A percentile compares a stretch with the other conserved stretches of the same genome.
phyloP scores from a whole-genome alignment of 2,888 invertebrate genomes.

The Agonopterix alstromeriana region DNA sequence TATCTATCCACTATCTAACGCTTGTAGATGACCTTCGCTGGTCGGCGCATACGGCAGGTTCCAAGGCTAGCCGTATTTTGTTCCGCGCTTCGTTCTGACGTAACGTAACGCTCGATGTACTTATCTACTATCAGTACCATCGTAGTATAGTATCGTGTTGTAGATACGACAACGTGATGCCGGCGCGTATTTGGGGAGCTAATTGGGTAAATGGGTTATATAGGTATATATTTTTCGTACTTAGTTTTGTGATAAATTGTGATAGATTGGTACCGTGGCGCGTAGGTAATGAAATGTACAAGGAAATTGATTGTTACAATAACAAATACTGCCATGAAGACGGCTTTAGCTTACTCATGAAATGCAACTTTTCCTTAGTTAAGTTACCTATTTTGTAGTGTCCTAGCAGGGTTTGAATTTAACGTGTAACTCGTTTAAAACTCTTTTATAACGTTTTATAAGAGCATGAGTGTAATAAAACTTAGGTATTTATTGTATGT shows the following conservation, averaged over 20 bases:
- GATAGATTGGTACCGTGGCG: not conserved
- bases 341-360: no score
- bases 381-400: no score
- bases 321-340: no score
- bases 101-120: constrained; percentile 22
- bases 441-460: no score
- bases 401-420: no score
- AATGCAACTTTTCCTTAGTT: no score
- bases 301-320: no score
- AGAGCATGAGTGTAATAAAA: no score
- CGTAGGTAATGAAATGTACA: no score
- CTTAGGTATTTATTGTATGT: no score
- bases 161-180: constrained; percentile 1
- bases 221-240: not conserved
- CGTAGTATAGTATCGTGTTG: not conserved
- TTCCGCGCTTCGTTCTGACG: constrained; percentile 63
- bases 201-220: constrained; percentile 1
- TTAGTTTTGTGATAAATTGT: not conserved
- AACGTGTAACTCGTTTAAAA: no score
- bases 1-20: constrained; percentile 13
- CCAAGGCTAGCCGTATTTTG: constrained; percentile 69
- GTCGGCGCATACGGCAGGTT: constrained; percentile 42
- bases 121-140: not conserved
- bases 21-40: constrained; percentile 31
- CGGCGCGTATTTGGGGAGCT: not conserved